Evolutionary conservation across 2,888 invertebrate species (phyloP), one percentile per base, ranked within the genome.

Genomic region (Eulithis testata): DNA sequence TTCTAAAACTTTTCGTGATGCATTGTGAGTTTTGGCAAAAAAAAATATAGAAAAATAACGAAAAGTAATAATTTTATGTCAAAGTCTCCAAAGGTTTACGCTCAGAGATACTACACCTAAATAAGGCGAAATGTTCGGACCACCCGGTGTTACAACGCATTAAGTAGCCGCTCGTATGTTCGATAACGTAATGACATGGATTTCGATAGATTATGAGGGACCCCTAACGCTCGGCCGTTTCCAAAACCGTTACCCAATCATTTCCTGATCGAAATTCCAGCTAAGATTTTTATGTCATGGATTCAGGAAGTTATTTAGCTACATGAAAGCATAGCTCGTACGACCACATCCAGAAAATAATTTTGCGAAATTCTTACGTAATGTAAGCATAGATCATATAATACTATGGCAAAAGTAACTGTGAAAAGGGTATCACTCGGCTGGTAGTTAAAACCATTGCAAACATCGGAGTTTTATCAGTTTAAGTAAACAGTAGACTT

Each of bases 101-200:
- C 36, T 11, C 27, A 27, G 52, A n/a, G 44, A 27, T 21, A 47
- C 45, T 14, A 37, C 44, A 12, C 54, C 11, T 62, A 55, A 40
- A 40, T 11, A 49, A 21, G 31, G 44, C 36, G 45, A 11, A 51
- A 52, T 49, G 51, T 45, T 58, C n/a, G 54, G 59, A 51, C 37
- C 63, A 66, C 54, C 71, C 66, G 60, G 60, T 50, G 45, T 43
- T 52, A 55, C 52, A 60, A 54, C 69, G 58, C 64, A 62, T 65
- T 62, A 60, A 53, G 63, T 56, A 44, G n/a, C 66, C 55, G 44
- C 61, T 63, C 66, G 64, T 67, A 58, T 65, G 44, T 70, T 62
- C 63, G 71, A 70, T 71, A 73, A 68, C 70, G 57, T 66, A 59
- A 66, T 55, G 69, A 60, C 65, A 63, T 65, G 70, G 65, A 68